phyloP scores from a whole-genome alignment of 1,140 invertebrate species.

The Rhizoglyphus robini region DNA sequence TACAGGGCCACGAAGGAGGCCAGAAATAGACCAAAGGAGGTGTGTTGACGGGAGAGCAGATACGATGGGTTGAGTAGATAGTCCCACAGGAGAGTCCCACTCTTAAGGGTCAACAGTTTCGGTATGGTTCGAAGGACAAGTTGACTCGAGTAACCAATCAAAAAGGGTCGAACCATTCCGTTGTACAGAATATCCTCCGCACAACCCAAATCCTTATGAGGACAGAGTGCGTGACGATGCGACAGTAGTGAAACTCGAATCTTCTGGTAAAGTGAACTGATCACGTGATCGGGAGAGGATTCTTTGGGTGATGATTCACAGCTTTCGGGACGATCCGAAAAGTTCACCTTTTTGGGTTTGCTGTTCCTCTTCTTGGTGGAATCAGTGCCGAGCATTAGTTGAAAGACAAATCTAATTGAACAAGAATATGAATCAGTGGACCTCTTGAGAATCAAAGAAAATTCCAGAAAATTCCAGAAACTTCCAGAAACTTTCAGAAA shows the following conservation, averaged over 20 bases:
- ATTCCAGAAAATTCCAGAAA: too few species aligned
- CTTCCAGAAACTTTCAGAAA: too few species aligned
- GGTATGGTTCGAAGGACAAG: neutral
- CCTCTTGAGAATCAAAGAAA: too few species aligned
- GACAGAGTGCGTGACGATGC: neutral
- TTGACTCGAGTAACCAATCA: neutral
- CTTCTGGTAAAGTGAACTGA: too few species aligned
- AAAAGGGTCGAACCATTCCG: neutral
- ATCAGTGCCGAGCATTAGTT: slow-evolving; percentile 16
- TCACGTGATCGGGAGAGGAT: too few species aligned
- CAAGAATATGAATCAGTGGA: too few species aligned
- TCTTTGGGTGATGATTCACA: too few species aligned
- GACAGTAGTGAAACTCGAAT: neutral
- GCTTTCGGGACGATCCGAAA: too few species aligned
- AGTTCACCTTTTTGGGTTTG: too few species aligned
- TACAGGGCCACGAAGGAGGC: slow-evolving; percentile 25
- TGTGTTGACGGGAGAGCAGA: neutral
- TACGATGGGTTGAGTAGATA: neutral
- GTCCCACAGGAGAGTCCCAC: too few species aligned
- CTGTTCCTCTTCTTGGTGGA: too few species aligned
- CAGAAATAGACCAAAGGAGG: slow-evolving; percentile 23
- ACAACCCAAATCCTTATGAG: too few species aligned
- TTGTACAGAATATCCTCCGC: neutral
- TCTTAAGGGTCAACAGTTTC: neutral
- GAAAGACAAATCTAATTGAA: slow-evolving; percentile 17